Conservation (phyloP, 2,113 vertebrate species). For the Sprattus sprattus region DNA sequence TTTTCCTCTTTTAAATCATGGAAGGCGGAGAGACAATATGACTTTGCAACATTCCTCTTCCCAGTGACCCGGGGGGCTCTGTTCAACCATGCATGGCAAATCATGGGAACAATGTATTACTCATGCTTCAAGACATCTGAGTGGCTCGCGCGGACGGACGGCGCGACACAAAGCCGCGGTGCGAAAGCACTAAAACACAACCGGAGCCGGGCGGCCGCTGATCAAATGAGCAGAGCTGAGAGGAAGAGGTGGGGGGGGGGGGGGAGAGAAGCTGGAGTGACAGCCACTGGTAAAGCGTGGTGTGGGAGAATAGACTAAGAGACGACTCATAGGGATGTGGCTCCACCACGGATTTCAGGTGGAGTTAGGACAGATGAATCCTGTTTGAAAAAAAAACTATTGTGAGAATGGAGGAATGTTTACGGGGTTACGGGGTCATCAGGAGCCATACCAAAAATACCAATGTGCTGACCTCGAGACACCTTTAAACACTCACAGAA, state of each 20-base stretch:
- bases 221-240: conserved; percentile 41
- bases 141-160: conserved; percentile 31
- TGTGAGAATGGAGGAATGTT: background rate
- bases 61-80: conserved; percentile 61
- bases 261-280: background rate
- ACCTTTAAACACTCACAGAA: background rate
- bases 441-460: background rate
- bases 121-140: conserved; percentile 60
- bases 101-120: conserved; percentile 68
- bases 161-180: conserved; percentile 52
- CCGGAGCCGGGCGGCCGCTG: conserved; percentile 33
- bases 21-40: conserved; percentile 45
- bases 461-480: background rate
- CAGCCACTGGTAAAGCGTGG: no score
- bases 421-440: background rate
- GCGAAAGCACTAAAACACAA: conserved; percentile 64
- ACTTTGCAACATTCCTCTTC: conserved; percentile 71
- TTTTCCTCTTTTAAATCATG: background rate
- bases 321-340: background rate
- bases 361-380: background rate
- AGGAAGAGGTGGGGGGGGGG: background rate
- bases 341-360: background rate
- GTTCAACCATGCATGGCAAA: conserved; percentile 70
- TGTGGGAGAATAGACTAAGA: no score
- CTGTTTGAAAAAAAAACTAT: background rate